Evolutionary conservation across 2,888 invertebrate species (phyloP), one percentile per base, ranked within the genome.

Genomic region (Eulithis testata): DNA sequence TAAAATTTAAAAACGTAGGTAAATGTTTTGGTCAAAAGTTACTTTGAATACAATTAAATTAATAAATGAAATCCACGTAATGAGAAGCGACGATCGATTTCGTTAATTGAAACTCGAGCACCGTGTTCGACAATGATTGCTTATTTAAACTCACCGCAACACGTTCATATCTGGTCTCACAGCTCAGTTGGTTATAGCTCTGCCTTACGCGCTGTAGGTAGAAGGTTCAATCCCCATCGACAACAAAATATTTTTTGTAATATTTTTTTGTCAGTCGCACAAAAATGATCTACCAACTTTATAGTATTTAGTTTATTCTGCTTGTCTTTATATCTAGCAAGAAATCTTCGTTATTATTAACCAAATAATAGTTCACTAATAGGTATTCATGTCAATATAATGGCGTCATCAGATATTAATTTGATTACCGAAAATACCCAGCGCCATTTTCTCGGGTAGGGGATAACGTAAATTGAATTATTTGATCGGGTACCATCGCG

Each of bases 401-500:
- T 81, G 69, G 73, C 79, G 78, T 82, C 82, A 84, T 83, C 83
- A 76, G 75, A 83, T 85, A 85, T 84, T 84, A 86, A 87, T 86
- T 84, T 80, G 81, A 79, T 85, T 84, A 87, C 86, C 82, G 79
- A 81, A 82, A 83, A 86, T 84, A 83, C 80, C 49, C 49, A 9
- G 6, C 56, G 81, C 79, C 80, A 84, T 87, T 87, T 88, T 84
- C 83, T 79, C 78, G 75, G 82, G 73, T 82, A 84, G 79, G 6
- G 87, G 87, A 84, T 88, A 83, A 85, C 79, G 80, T 74, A 84
- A 87, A 87, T 88, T 87, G 83, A 86, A 87, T 88, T 86, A 87
- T 83, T 81, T 82, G 83, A 82, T 85, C 77, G 80, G 76, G 76
- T 87, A 85, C 51, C 40, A 83, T 80, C 77, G 74, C 76, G 81